These are phyloP conservation scores for Cantharis lateralis DNA, from an alignment of 2,888 invertebrate genomes.

Conservation along the genomic window DNA sequence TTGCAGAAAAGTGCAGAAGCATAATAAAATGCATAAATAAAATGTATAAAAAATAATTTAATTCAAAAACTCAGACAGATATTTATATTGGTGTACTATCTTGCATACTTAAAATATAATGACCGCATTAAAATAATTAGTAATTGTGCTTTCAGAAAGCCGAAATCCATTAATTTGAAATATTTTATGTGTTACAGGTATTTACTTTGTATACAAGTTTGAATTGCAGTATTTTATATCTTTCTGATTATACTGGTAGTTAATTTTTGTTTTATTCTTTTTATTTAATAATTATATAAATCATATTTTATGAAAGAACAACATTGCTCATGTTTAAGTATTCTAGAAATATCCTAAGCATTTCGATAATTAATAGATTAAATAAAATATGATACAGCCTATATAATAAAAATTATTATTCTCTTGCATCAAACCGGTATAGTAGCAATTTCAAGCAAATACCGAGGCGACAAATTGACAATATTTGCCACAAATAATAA, in stretches of 20 bases:
- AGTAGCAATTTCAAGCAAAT: too few relatives aligned
- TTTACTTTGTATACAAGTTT: background rate
- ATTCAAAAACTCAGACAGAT: background rate
- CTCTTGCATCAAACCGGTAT: too few relatives aligned
- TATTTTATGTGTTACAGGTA: background rate
- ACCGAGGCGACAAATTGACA: too few relatives aligned
- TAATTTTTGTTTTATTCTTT: background rate
- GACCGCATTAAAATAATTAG: background rate
- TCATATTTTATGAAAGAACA: too few relatives aligned
- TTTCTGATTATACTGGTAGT: background rate
- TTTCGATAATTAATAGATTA: too few relatives aligned
- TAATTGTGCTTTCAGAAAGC: background rate
- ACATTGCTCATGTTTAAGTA: too few relatives aligned
- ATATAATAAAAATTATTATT: too few relatives aligned
- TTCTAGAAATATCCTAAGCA: too few relatives aligned
- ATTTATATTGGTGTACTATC: background rate
- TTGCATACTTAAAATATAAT: background rate
- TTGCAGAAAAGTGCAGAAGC: too few relatives aligned
- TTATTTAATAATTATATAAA: background rate
- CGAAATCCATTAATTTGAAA: background rate
- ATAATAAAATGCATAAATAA: background rate
- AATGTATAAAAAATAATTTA: background rate
- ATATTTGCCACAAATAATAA: too few relatives aligned
- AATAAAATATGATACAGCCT: too few relatives aligned
- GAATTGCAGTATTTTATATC: background rate